phyloP scores from a whole-genome alignment of 2,888 invertebrate species.

The Apotomis turbidana region DNA sequence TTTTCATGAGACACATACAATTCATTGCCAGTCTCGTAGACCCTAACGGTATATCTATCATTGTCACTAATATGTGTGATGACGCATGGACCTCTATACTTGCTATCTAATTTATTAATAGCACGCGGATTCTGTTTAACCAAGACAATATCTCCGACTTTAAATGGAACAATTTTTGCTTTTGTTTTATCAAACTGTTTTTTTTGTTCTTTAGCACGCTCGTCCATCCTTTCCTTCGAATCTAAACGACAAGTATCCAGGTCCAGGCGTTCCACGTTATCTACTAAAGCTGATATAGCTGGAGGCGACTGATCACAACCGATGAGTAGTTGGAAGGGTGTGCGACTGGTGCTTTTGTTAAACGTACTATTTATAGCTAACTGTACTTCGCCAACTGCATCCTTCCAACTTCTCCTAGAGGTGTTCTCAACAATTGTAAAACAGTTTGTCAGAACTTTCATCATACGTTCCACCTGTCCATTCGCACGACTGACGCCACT shows the following conservation, averaged over 20 bases:
- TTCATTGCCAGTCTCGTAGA: constrained; percentile 18
- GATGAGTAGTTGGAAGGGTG: constrained; percentile 44
- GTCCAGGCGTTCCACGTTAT: too few species aligned
- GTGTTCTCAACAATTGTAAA: too few species aligned
- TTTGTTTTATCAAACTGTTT: constrained; percentile 39
- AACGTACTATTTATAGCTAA: constrained; percentile 24
- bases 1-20: constrained; percentile 26
- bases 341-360: constrained; percentile 43
- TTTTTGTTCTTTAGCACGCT: neutral
- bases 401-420: too few species aligned
- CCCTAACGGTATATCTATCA: constrained; percentile 41
- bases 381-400: too few species aligned
- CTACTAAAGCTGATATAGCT: constrained; percentile 27
- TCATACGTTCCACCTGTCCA: constrained; percentile 44
- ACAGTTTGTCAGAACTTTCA: too few species aligned
- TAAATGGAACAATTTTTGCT: constrained; percentile 40
- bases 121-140: constrained; percentile 35
- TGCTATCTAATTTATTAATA: constrained; percentile 42
- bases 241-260: too few species aligned
- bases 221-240: too few species aligned
- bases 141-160: constrained; percentile 35
- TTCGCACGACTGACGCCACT: constrained; percentile 44
- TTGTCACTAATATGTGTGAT: constrained; percentile 40
- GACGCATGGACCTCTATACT: constrained; percentile 41
- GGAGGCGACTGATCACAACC: constrained; percentile 44